Evolutionary conservation across 1,140 invertebrate species (phyloP).

Genomic region (Trichonephila inaurata): DNA sequence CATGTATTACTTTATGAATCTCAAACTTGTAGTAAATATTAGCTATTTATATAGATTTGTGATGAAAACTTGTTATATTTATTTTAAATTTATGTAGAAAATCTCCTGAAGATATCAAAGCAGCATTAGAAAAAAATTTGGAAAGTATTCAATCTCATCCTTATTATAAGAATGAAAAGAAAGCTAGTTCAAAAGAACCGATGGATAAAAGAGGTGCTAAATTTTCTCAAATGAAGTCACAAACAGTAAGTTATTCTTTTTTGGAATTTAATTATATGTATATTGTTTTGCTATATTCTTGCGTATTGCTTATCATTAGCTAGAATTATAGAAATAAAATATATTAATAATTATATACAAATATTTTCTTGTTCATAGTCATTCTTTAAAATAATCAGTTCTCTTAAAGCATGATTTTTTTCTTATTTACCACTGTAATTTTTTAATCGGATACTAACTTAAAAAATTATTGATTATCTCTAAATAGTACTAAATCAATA

Average conservation of each 20-base stretch:
- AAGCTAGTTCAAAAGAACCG: conserved; percentile 61
- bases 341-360: background rate
- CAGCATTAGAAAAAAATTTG: conserved; percentile 84
- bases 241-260: conserved; percentile 62
- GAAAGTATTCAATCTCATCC: conserved; percentile 60
- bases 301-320: background rate
- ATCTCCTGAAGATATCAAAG: conserved; percentile 88
- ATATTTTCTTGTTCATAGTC: background rate
- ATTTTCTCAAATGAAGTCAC: conserved; percentile 46
- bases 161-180: conserved; percentile 58
- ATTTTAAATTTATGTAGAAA: conserved; percentile 80
- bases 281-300: background rate
- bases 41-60: background rate
- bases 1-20: background rate
- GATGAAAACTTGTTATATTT: background rate
- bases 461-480: too few relatives aligned
- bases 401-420: too few relatives aligned
- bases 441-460: too few relatives aligned
- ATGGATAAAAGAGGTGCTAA: conserved; percentile 49
- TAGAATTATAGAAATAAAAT: background rate
- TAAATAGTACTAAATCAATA: too few relatives aligned
- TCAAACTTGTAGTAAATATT: background rate
- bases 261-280: background rate
- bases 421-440: too few relatives aligned
- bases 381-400: background rate